Evolutionary conservation across 2,888 invertebrate species (phyloP).

Genomic region (Platycnemis pennipes): DNA sequence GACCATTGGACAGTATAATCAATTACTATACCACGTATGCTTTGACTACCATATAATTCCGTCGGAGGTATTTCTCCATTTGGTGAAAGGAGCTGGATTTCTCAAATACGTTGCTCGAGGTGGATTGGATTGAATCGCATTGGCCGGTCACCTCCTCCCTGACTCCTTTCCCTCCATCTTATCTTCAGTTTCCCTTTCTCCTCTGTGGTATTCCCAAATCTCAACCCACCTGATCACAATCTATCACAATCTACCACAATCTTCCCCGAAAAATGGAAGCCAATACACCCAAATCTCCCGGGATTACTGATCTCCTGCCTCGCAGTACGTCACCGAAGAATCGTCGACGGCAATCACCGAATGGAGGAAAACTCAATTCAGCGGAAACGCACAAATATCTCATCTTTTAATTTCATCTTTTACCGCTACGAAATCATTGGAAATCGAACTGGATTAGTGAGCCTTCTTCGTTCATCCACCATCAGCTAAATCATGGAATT

Average conservation of each 20-base stretch:
- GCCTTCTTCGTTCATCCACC: neutral
- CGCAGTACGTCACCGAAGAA: neutral
- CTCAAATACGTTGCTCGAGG: neutral
- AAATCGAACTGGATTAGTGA: neutral
- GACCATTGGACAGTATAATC: no score
- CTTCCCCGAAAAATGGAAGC: neutral
- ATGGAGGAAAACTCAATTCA: neutral
- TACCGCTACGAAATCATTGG: no score
- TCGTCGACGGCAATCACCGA: neutral
- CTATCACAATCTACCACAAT: neutral
- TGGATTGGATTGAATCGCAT: conserved; percentile 34
- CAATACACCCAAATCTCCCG: conserved; percentile 33
- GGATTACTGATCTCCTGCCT: neutral
- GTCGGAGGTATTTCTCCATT: neutral
- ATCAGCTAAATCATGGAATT: neutral
- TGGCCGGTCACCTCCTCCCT: neutral
- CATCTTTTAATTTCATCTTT: neutral
- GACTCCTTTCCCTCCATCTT: neutral
- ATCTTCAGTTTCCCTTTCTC: neutral
- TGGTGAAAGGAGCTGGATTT: neutral
- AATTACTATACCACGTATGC: no score
- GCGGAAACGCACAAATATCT: neutral
- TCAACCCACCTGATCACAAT: conserved; percentile 34
- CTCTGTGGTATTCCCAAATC: neutral
- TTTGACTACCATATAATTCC: no score